Evolutionary conservation across 2,888 invertebrate genomes (phyloP).

Genomic region (Nebria brevicollis): DNA sequence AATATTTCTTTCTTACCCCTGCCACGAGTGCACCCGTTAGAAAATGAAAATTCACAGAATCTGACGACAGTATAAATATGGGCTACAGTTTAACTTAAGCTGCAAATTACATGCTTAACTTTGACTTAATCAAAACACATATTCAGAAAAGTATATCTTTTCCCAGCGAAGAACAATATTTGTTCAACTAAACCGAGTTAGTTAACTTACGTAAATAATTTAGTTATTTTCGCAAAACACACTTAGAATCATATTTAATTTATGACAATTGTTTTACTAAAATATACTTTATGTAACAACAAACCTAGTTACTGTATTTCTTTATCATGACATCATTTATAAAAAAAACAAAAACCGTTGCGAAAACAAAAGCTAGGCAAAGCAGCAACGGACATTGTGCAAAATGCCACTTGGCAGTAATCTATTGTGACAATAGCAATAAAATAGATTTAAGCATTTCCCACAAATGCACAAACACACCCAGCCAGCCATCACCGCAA

Average conservation of each 20-base stretch:
- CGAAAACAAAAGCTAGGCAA: conserved; percentile 35
- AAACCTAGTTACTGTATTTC: background rate
- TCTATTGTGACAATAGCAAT: conserved; percentile 43
- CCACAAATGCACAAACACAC: conserved; percentile 28
- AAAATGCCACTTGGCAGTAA: conserved; percentile 33
- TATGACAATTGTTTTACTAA: background rate
- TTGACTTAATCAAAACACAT: conserved; percentile 11
- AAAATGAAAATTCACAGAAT: conserved; percentile 34
- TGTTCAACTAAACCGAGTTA: background rate
- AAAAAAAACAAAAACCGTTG: conserved; percentile 17
- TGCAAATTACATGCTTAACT: conserved; percentile 28
- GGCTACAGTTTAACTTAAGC: conserved; percentile 15
- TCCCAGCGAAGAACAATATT: background rate
- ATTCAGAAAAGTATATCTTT: background rate
- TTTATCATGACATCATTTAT: conserved; percentile 17
- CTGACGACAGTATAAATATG: conserved; percentile 28
- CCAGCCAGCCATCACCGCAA: conserved; percentile 10
- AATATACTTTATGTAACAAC: background rate
- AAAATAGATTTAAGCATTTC: conserved; percentile 43
- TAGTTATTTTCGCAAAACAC: too few species aligned
- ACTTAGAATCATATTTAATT: too few species aligned
- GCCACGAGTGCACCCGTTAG: background rate
- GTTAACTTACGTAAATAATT: too few species aligned
- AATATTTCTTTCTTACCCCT: conserved; percentile 33
- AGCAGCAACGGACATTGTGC: background rate